Evolutionary conservation across 1,140 invertebrate species (phyloP), one percentile per base, ranked within the genome.

Genomic region (Sinonovacula constricta): DNA sequence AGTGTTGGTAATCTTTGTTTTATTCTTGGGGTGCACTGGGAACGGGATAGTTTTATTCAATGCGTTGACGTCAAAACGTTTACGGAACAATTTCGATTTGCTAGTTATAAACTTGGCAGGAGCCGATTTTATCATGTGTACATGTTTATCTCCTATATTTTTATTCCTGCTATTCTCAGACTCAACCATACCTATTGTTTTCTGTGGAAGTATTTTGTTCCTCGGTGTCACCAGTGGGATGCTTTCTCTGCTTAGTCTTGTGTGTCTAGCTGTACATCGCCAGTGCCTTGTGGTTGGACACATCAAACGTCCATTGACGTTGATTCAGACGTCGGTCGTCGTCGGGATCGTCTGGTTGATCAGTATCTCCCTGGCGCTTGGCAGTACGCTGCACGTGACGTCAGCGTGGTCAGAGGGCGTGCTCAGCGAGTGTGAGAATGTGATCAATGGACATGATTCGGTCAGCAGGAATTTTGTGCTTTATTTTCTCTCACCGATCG

Each of bases 181-280:
- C 31, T 84, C 85, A 12, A 83, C 82, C 7, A 68, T 79, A 1
- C 85, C 85, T 2, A 79, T 66, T 49, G 68, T 84, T 34, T 87
- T 87, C 56, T 87, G 86, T 65, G 83, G 85, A 10, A 82, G 81
- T 45, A 82, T 85, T 34, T 49, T 86, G 26, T 85, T 87, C 59
- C 51, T 83, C 2, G 82, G 82, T 15, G 81, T 83, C 3, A 63
- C 74, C n/a, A 85, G 85, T 74, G 85, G 82, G 12, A 75, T 86
- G 60, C 65, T 84, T 0, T 87, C 86, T 0, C 39, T 86, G 12
- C 68, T 87, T 3, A 84, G 83, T 22, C 63, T 87, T 22, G 83
- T 85, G 10, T 78, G 83, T 12, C 81, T 87, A 34, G 85, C 86
- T 2, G 51, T 82, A 26, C 83, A 87, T 63, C 63, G 86, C 57